Evolutionary conservation across 2,113 vertebrate genomes (phyloP).

Genomic region (Osmerus mordax): DNA sequence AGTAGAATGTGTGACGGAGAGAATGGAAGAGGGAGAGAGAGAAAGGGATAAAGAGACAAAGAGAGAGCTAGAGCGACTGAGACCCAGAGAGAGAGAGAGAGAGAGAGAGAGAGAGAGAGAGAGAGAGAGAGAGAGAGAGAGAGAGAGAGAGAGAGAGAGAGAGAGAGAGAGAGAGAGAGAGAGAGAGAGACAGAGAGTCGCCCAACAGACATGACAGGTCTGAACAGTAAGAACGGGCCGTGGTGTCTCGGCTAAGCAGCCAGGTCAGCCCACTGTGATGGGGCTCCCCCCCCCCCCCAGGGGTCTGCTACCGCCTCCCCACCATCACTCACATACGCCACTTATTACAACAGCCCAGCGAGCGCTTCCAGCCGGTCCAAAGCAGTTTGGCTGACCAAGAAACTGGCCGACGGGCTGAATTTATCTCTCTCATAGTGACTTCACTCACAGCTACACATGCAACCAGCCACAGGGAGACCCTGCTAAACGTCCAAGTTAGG

Average conservation of each 20-base stretch:
- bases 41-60: not conserved
- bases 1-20: not conserved
- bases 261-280: not conserved
- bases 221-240: conserved; percentile 24
- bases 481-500: conserved; percentile 4
- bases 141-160: conserved; percentile 3
- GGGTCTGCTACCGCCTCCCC: no score
- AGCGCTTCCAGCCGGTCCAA: not conserved
- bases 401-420: conserved; percentile 5
- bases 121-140: conserved; percentile 1
- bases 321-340: no score
- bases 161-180: not conserved
- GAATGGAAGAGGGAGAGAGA: not conserved
- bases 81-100: conserved; percentile 7
- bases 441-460: conserved; percentile 13
- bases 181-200: conserved; percentile 2
- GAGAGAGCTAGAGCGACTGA: conserved; percentile 6
- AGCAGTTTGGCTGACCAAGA: conserved; percentile 4
- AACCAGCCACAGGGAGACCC: not conserved
- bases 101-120: not conserved
- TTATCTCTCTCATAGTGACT: conserved; percentile 32
- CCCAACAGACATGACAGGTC: conserved; percentile 23
- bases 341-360: no score
- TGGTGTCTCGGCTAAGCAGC: conserved; percentile 21
- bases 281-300: no score